Evolutionary conservation across 2,888 invertebrate genomes (phyloP).

Genomic region (Caprella mutica): DNA sequence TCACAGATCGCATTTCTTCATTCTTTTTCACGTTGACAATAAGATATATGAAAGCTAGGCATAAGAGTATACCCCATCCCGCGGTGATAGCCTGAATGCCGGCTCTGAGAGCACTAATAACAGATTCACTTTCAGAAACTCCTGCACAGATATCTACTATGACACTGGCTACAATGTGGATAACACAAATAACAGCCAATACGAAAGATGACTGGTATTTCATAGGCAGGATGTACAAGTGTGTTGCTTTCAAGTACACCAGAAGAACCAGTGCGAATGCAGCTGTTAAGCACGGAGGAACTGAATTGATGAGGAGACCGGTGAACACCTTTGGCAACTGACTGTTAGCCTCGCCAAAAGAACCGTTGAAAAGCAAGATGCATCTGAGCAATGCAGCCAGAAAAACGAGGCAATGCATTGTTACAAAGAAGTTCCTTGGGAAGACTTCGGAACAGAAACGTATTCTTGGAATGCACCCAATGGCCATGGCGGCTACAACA

Average conservation of each 20-base stretch:
- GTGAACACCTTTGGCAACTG: not conserved
- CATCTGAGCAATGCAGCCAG: constrained; percentile 17
- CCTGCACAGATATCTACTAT: constrained; percentile 9
- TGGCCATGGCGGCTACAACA: constrained; percentile 11
- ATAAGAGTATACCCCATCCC: constrained; percentile 2
- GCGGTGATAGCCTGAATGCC: constrained; percentile 1
- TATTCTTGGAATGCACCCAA: constrained; percentile 12
- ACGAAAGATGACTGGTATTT: constrained; percentile 9
- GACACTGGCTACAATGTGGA: constrained; percentile 4
- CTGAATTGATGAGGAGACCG: constrained; percentile 4
- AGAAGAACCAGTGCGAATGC: constrained; percentile 3
- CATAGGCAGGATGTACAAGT: constrained; percentile 4
- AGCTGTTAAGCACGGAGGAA: constrained; percentile 4
- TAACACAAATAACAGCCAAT: constrained; percentile 2
- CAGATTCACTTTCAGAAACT: constrained; percentile 8
- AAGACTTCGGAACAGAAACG: constrained; percentile 8
- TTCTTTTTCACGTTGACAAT: not conserved
- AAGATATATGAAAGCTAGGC: constrained; percentile 1
- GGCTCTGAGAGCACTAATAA: constrained; percentile 1
- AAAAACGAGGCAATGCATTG: constrained; percentile 12
- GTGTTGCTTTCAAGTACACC: constrained; percentile 8
- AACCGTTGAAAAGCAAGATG: constrained; percentile 16
- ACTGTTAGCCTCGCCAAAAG: constrained; percentile 14
- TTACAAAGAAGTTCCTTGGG: constrained; percentile 9
- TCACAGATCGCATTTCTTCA: constrained; percentile 4